A percentile compares a stretch with the other conserved stretches of the same genome.
Conservation (phyloP, 2,797 vertebrate genomes). For the Zalophus californianus region DNA sequence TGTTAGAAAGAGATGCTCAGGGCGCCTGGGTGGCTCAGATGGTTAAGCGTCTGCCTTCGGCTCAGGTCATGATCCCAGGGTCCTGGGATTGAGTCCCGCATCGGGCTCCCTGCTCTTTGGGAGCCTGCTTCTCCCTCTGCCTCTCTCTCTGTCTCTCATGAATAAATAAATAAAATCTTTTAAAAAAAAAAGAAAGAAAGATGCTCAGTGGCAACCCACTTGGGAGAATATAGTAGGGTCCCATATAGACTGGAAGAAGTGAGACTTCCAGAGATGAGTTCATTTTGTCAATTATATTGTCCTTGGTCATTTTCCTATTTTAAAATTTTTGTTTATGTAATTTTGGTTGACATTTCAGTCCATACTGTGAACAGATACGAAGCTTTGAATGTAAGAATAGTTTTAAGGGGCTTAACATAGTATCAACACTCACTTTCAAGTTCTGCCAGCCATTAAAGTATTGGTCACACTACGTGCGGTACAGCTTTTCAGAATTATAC, state of each 20-base stretch:
- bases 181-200: not conserved
- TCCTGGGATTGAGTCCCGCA: too few species aligned
- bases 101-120: too few species aligned
- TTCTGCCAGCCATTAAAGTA: not conserved
- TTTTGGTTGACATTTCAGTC: not conserved
- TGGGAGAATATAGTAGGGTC: not conserved
- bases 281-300: not conserved
- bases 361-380: not conserved
- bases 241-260: not conserved
- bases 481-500: not conserved
- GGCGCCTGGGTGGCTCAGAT: too few species aligned
- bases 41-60: too few species aligned
- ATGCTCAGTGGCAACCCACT: not conserved
- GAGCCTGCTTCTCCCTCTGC: too few species aligned
- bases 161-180: too few species aligned
- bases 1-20: not conserved
- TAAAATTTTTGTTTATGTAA: not conserved
- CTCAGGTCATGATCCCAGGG: too few species aligned
- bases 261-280: not conserved
- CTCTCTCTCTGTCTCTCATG: too few species aligned
- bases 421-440: not conserved
- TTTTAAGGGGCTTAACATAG: conserved; percentile 8
- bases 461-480: not conserved
- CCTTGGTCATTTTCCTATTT: conserved; percentile 7
- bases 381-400: not conserved